Evolutionary conservation across 2,113 vertebrate genomes (phyloP).

Genomic region (Numida meleagris): DNA sequence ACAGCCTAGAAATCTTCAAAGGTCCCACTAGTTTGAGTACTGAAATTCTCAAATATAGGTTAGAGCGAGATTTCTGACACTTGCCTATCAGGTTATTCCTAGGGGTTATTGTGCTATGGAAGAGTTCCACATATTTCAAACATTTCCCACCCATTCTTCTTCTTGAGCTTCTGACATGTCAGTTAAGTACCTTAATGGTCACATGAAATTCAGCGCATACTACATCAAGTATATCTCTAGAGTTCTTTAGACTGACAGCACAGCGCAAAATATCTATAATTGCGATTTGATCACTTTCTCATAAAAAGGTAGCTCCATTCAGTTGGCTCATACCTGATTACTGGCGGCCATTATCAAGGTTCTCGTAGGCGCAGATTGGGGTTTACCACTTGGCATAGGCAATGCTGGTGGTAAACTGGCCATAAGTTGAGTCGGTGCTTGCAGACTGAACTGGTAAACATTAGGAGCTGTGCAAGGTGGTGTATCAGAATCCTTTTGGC

Average conservation of each 20-base stretch:
- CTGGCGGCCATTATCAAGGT: constrained; percentile 84
- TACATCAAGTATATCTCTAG: background rate
- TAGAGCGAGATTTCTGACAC: background rate
- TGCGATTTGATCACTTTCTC: background rate
- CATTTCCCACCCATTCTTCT: constrained; percentile 6
- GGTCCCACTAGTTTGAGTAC: background rate
- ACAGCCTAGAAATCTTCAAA: background rate
- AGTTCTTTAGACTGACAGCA: background rate
- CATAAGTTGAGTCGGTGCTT: constrained; percentile 80
- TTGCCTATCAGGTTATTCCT: background rate
- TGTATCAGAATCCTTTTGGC: constrained; percentile 92
- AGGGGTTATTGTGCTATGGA: background rate
- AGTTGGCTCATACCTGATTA: constrained; percentile 85
- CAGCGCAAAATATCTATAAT: background rate
- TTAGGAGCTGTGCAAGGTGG: constrained; percentile 82
- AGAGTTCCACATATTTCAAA: background rate
- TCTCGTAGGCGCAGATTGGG: constrained; percentile 77
- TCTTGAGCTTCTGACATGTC: background rate
- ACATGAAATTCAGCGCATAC: background rate
- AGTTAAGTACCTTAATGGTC: background rate
- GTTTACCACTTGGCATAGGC: constrained; percentile 83
- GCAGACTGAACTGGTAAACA: constrained; percentile 85
- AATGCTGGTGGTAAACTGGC: constrained; percentile 82
- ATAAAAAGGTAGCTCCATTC: background rate
- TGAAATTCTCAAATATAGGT: background rate